Percentiles rank a stretch among this genome's conserved stretches.
phyloP scores from a whole-genome alignment of 2,113 vertebrate species.

The Verasper variegatus region DNA sequence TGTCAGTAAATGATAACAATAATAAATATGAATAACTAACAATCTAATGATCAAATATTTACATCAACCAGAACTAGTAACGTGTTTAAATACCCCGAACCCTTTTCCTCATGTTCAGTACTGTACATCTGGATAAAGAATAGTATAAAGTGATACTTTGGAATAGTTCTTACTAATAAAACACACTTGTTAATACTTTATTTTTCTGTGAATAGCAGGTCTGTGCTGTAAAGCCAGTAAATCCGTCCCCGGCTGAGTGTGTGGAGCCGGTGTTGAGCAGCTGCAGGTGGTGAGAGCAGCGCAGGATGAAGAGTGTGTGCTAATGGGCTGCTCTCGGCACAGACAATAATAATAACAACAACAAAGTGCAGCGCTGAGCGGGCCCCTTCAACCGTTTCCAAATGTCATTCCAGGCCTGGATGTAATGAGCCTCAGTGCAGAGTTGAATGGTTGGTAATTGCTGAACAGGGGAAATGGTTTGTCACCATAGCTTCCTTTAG shows the following conservation, averaged over 20 bases:
- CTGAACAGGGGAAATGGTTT: conserved; percentile 74
- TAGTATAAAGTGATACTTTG: too few relatives aligned
- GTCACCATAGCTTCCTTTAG: conserved; percentile 74
- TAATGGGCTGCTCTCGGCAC: conserved; percentile 55
- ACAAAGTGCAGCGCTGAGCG: conserved; percentile 61
- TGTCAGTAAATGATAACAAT: too few relatives aligned
- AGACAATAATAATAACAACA: conserved; percentile 75
- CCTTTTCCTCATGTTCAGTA: too few relatives aligned
- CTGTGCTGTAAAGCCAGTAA: not conserved
- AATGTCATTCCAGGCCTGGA: conserved; percentile 73
- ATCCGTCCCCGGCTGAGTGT: not conserved
- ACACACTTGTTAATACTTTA: too few relatives aligned
- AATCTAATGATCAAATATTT: too few relatives aligned
- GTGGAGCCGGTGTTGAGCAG: not conserved
- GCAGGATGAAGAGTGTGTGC: conserved; percentile 26
- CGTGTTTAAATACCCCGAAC: too few relatives aligned
- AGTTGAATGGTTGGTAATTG: conserved; percentile 72
- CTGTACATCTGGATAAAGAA: too few relatives aligned
- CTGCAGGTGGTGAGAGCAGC: conserved; percentile 52
- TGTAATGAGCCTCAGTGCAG: conserved; percentile 70
- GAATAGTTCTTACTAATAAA: too few relatives aligned
- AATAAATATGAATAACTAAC: too few relatives aligned
- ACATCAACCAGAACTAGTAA: too few relatives aligned
- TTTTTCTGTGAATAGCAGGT: not conserved
- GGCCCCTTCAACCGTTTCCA: conserved; percentile 75